Percentiles rank a stretch among this genome's conserved stretches.
Conservation (phyloP, 2,113 vertebrate species). For the Pithys albifrons region DNA sequence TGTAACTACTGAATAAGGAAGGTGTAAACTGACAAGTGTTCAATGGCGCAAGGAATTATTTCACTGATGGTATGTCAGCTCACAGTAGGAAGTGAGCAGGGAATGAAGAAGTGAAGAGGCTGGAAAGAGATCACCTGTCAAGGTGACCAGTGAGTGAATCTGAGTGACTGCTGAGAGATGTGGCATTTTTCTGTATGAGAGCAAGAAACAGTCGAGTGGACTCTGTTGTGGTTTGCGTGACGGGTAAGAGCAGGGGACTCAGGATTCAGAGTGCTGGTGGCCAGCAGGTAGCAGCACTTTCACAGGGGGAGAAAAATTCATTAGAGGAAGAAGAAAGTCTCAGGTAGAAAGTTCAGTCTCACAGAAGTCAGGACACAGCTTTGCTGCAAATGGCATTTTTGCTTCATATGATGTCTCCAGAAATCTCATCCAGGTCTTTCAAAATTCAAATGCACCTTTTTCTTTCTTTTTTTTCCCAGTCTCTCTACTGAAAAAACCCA, state of each 20-base stretch:
- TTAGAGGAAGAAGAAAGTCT: neutral
- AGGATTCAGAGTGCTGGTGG: neutral
- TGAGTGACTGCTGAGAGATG: neutral
- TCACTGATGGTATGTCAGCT: neutral
- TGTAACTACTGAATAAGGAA: neutral
- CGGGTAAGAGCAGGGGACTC: neutral
- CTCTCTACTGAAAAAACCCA: neutral
- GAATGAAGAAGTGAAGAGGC: neutral
- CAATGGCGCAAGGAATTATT: slow-evolving; percentile 5
- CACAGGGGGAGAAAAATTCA: neutral
- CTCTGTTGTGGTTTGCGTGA: neutral
- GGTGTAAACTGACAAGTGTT: neutral
- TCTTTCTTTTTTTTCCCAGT: neutral
- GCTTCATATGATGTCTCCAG: neutral
- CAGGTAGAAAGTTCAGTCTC: neutral
- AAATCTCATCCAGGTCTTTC: neutral
- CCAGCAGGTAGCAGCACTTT: neutral
- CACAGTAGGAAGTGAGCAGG: neutral
- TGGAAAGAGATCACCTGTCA: neutral
- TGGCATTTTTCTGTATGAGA: neutral
- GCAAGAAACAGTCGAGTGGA: neutral
- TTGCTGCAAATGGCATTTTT: neutral
- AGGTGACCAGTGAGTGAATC: neutral
- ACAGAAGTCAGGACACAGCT: neutral
- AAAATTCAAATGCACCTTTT: neutral